These are phyloP conservation scores for Limnephilus rhombicus DNA, from an alignment of 2,888 invertebrate genomes.

Conservation along the genomic window DNA sequence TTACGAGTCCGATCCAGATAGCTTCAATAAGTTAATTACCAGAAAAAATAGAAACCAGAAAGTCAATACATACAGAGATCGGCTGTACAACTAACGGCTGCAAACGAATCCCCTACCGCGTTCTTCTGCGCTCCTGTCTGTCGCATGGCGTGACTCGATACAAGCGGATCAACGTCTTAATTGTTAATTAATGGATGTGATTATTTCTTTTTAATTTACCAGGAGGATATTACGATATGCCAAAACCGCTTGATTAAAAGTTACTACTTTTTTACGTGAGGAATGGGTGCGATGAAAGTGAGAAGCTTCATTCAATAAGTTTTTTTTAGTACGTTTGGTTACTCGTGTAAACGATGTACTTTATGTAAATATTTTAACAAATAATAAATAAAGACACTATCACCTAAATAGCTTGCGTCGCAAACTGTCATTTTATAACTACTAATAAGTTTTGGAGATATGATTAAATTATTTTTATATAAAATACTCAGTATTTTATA, in stretches of 20 bases:
- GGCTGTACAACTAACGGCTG: not conserved
- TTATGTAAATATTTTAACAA: no score
- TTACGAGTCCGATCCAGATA: constrained; percentile 62
- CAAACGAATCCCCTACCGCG: not conserved
- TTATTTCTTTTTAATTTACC: constrained; percentile 26
- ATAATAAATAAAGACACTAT: no score
- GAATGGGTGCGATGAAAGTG: not conserved
- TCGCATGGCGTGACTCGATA: constrained; percentile 20
- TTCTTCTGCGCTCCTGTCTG: constrained; percentile 12
- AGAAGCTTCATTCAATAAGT: not conserved
- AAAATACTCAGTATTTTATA: no score
- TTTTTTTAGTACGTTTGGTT: not conserved
- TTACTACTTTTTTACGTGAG: not conserved
- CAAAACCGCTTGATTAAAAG: not conserved
- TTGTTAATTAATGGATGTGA: constrained; percentile 31
- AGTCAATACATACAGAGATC: constrained; percentile 9
- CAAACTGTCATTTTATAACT: no score
- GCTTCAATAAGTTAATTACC: constrained; percentile 62
- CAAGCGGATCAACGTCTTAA: constrained; percentile 29
- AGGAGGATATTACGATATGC: not conserved
- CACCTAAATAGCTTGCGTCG: no score
- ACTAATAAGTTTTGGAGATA: no score
- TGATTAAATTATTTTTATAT: no score
- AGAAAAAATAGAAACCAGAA: constrained; percentile 57
- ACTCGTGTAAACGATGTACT: not conserved